Base-by-base conservation (phyloP, 2,888 invertebrate genomes). In the Cancer borealis region DNA sequence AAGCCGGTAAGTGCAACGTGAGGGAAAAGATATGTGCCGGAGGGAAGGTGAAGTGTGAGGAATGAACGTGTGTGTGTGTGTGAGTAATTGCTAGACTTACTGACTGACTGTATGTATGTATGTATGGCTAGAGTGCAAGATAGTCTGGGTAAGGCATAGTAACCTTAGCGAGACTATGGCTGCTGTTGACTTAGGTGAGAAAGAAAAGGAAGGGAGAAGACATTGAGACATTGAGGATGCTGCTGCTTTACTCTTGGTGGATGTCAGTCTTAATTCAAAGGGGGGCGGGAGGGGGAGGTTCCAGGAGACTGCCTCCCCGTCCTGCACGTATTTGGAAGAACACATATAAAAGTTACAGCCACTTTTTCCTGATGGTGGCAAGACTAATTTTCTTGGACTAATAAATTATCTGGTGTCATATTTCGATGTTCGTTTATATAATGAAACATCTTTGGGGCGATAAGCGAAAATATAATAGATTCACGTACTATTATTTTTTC, bases 161-260 rank as follows among this genome's bases (percentile, higher is more conserved):
- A 26, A 79, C 30, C 79, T 3, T 79, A 8, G 26, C 30, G 10
- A 79, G 79, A 21, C 12, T 79, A 4, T 12, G 5, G 21, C 30
- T 79, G 30, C 30, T 79, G 79, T 79, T 79, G 30, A 79, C 79
- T 79, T 30, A 79, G 79, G 26, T 30, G 79, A 79, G 79, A 30
- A 30, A 79, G 79, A 21, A 66, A 66, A 6, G 66, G n/a, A 66
- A 30, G 79, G 30, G 30, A 79, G 79, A 30, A 26, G 79, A 30
- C 79, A 30, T 30, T 14, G 79, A 39, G 39, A 79, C 79, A 79
- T 79, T 79, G 79, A 79, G 79, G 79, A 30, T 26, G 12, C 14
- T 26, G 12, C 14, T 26, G 30, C 79, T 79, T 79, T 79, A 79
- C 79, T 30, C 79, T 79, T 79, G 79, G 10, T 79, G 10, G 79